phyloP scores from a whole-genome alignment of 2,797 vertebrate genomes.

The Siniperca undulata region DNA sequence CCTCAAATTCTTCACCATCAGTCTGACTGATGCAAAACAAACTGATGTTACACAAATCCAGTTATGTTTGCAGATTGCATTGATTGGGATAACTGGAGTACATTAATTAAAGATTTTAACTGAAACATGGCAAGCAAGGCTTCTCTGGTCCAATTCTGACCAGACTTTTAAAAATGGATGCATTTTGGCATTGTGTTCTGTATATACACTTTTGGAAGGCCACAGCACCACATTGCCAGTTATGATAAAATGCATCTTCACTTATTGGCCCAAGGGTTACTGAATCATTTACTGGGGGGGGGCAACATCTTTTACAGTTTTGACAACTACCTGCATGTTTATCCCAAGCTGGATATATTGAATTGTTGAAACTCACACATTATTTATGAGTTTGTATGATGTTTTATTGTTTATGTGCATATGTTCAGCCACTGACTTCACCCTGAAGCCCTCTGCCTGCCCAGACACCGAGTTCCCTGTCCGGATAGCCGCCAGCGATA shows the following conservation, averaged over 20 bases:
- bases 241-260: slow-evolving; percentile 30
- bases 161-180: background rate
- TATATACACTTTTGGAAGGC: slow-evolving; percentile 13
- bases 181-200: background rate
- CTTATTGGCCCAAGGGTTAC: slow-evolving; percentile 44
- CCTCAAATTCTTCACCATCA: background rate
- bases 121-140: background rate
- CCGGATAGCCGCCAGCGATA: slow-evolving; percentile 86
- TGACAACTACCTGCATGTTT: slow-evolving; percentile 42
- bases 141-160: background rate
- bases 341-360: slow-evolving; percentile 40
- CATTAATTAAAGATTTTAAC: slow-evolving; percentile 1
- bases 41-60: background rate
- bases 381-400: slow-evolving; percentile 57
- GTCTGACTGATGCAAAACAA: background rate
- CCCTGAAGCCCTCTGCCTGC: slow-evolving; percentile 91
- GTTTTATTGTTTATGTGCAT: slow-evolving; percentile 54
- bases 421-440: slow-evolving; percentile 92
- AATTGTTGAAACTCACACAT: slow-evolving; percentile 41
- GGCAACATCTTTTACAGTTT: slow-evolving; percentile 19
- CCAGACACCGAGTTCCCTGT: slow-evolving; percentile 92
- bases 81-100: background rate
- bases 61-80: background rate
- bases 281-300: slow-evolving; percentile 51
- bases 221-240: slow-evolving; percentile 2